phyloP scores from a whole-genome alignment of 2,888 invertebrate genomes.

The Acheta domesticus region DNA sequence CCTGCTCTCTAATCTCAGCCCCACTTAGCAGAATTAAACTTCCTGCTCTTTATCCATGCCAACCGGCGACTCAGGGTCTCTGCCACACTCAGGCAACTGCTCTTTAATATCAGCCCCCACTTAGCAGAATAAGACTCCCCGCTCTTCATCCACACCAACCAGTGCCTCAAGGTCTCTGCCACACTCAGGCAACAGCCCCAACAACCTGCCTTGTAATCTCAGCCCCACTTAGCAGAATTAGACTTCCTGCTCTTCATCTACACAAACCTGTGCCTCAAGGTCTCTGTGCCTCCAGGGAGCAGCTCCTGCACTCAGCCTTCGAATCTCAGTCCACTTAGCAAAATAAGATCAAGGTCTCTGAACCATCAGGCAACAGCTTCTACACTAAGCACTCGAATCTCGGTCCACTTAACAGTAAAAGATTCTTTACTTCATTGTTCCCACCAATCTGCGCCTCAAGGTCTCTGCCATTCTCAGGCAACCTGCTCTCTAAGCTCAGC shows the following conservation, averaged over 20 bases:
- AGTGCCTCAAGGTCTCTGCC: constrained; percentile 66
- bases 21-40: constrained; percentile 52
- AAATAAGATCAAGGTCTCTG: too few relatives aligned
- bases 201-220: too few relatives aligned
- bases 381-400: too few relatives aligned
- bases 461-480: constrained; percentile 46
- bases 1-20: constrained; percentile 27
- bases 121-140: constrained; percentile 64
- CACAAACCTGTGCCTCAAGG: too few relatives aligned
- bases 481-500: constrained; percentile 23
- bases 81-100: too few relatives aligned
- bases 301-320: too few relatives aligned
- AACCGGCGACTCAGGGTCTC: constrained; percentile 74
- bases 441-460: constrained; percentile 79
- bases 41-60: constrained; percentile 86
- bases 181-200: too few relatives aligned
- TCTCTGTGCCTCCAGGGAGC: not conserved
- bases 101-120: not conserved
- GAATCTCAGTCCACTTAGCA: too few relatives aligned
- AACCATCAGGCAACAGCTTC: too few relatives aligned
- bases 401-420: too few relatives aligned
- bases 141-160: constrained; percentile 83
- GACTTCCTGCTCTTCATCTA: constrained; percentile 83
- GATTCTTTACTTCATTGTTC: too few relatives aligned
- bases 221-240: constrained; percentile 22